Conservation (phyloP, 2,888 invertebrate genomes). For the Alsophila aescularia region DNA sequence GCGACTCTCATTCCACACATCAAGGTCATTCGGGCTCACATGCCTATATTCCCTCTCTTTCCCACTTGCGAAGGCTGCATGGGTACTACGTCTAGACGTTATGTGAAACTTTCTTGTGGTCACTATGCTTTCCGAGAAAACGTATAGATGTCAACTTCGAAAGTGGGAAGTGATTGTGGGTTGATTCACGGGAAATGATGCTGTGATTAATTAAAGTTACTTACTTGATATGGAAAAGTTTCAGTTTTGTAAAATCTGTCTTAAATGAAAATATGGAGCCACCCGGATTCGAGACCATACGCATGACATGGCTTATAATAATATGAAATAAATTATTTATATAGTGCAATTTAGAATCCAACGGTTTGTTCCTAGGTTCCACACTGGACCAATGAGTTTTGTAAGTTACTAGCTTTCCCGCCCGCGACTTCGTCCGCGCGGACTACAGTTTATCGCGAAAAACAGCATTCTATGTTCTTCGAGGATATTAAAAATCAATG, state of each 20-base stretch:
- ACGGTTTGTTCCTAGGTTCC: too few relatives aligned
- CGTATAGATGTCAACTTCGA: constrained; percentile 40
- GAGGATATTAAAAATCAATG: too few relatives aligned
- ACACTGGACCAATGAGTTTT: too few relatives aligned
- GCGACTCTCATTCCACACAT: constrained; percentile 70
- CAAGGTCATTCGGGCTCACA: constrained; percentile 66
- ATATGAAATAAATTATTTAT: too few relatives aligned
- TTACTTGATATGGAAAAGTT: background rate
- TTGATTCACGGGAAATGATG: constrained; percentile 16
- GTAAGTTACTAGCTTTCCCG: too few relatives aligned
- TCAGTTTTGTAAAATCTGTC: background rate
- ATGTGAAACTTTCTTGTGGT: constrained; percentile 69
- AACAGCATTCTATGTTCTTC: too few relatives aligned
- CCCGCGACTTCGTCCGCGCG: too few relatives aligned
- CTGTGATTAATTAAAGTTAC: background rate
- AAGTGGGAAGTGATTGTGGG: constrained; percentile 27
- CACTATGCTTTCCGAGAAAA: constrained; percentile 57
- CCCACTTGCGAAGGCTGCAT: constrained; percentile 49
- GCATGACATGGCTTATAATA: too few relatives aligned
- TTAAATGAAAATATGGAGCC: too few relatives aligned
- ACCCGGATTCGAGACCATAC: background rate
- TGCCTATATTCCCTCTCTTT: constrained; percentile 53
- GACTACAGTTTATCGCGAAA: too few relatives aligned
- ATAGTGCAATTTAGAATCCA: too few relatives aligned
- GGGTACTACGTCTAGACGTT: constrained; percentile 59